phyloP scores from a whole-genome alignment of 1,140 invertebrate genomes.

The Musca domestica region DNA sequence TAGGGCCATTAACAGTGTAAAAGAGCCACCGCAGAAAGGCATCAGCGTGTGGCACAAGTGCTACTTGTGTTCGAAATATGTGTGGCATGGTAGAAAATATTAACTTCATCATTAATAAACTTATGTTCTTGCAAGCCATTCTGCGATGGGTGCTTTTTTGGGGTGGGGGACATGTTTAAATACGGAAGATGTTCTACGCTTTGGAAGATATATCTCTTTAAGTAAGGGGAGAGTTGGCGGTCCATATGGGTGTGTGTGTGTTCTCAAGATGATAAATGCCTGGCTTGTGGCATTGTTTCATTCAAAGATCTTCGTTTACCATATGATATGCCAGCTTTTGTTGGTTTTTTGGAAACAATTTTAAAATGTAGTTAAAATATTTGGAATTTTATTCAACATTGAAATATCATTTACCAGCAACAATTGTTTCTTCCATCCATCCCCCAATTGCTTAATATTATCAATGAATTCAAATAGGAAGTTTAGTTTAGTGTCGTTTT shows the following conservation, averaged over 20 bases:
- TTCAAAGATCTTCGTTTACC: neutral
- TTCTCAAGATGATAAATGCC: slow-evolving; percentile 11
- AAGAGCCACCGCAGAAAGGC: too few relatives aligned
- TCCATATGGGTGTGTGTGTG: too few relatives aligned
- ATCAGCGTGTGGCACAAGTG: neutral
- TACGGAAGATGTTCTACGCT: too few relatives aligned
- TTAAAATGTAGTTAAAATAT: slow-evolving; percentile 20
- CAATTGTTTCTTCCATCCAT: neutral
- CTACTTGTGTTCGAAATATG: neutral
- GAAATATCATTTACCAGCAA: too few relatives aligned
- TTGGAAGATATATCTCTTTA: too few relatives aligned
- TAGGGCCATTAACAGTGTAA: too few relatives aligned
- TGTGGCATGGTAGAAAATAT: neutral
- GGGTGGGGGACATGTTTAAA: too few relatives aligned
- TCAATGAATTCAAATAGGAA: slow-evolving; percentile 11
- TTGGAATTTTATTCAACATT: neutral
- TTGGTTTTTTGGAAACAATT: neutral
- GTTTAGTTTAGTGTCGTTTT: slow-evolving; percentile 9
- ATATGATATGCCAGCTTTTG: neutral
- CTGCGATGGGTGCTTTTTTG: too few relatives aligned
- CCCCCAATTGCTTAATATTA: too few relatives aligned
- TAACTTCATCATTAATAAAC: slow-evolving; percentile 10
- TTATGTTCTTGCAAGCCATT: too few relatives aligned
- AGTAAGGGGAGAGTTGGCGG: too few relatives aligned
- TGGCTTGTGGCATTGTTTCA: slow-evolving; percentile 17